A percentile compares a stretch with the other conserved stretches of the same genome.
Evolutionary conservation across 2,888 invertebrate genomes (phyloP).

Genomic region (Amphipoea lucens): DNA sequence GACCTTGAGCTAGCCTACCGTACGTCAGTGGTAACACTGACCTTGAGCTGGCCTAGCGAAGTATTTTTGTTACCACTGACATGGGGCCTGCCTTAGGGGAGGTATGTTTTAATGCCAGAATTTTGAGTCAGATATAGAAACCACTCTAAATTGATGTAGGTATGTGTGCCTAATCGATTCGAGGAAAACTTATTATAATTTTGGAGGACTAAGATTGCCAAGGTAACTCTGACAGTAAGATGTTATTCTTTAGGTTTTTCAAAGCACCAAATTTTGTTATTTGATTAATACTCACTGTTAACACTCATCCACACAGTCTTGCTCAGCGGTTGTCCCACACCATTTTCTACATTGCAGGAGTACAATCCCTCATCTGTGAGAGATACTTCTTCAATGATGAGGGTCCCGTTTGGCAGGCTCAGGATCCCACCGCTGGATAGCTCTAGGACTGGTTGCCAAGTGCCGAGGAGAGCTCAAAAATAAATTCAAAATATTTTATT

Average conservation of each 20-base stretch:
- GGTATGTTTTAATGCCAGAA: not conserved
- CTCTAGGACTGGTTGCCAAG: constrained; percentile 88
- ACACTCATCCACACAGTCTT: constrained; percentile 89
- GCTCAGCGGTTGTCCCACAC: constrained; percentile 87
- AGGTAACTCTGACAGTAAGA: not conserved
- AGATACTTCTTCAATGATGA: constrained; percentile 86
- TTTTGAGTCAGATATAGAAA: not conserved
- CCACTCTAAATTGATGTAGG: not conserved
- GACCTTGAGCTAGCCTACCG: too few species aligned
- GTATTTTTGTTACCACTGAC: too few species aligned
- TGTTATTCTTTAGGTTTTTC: not conserved
- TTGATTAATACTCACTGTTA: constrained; percentile 82
- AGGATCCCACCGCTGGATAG: constrained; percentile 87
- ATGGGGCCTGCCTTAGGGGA: not conserved
- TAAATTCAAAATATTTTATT: too few species aligned
- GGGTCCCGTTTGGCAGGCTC: constrained; percentile 86
- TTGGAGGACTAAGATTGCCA: not conserved
- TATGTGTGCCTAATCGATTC: not conserved
- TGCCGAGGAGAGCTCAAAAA: constrained; percentile 67
- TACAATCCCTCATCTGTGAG: constrained; percentile 86
- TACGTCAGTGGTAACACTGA: too few species aligned
- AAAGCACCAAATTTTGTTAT: not conserved
- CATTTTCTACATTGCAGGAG: constrained; percentile 89
- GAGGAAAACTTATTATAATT: not conserved
- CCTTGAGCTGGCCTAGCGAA: too few species aligned